Evolutionary conservation across 2,888 invertebrate genomes (phyloP).

Genomic region (Aphodius sticticus): DNA sequence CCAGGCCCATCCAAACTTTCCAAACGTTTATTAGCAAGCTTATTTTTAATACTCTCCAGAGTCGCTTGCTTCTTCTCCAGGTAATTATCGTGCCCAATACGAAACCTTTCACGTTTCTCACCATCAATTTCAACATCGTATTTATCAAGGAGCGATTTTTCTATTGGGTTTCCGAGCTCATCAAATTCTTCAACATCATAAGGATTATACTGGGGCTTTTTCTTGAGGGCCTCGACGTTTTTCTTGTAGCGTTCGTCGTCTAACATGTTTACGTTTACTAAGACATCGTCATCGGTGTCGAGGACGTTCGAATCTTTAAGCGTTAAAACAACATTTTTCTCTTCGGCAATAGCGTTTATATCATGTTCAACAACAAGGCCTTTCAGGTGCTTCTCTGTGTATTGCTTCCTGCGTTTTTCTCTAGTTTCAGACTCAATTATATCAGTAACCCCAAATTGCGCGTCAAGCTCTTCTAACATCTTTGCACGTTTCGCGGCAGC

Average conservation of each 20-base stretch:
- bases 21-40: conserved; percentile 71
- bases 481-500: conserved; percentile 90
- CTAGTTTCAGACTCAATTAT: conserved; percentile 81
- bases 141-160: conserved; percentile 81
- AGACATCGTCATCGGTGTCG: conserved; percentile 84
- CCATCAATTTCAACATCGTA: conserved; percentile 95
- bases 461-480: conserved; percentile 93
- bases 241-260: conserved; percentile 78
- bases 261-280: conserved; percentile 90
- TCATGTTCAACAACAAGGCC: conserved; percentile 91
- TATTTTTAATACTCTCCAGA: conserved; percentile 64
- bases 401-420: conserved; percentile 67
- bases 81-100: conserved; percentile 74
- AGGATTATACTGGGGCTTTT: conserved; percentile 86
- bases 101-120: conserved; percentile 73
- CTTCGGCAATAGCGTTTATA: conserved; percentile 73
- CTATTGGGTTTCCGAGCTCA: conserved; percentile 70
- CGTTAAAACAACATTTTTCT: conserved; percentile 87
- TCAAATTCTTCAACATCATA: conserved; percentile 81
- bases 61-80: conserved; percentile 63
- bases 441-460: conserved; percentile 88
- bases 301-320: conserved; percentile 92
- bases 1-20: conserved; percentile 77
- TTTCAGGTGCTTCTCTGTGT: conserved; percentile 74
- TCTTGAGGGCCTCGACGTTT: conserved; percentile 74